Percentiles rank a stretch among this genome's conserved stretches.
Evolutionary conservation across 92 coral and sea anemone species (phyloP).

Genomic region (Anthopleura xanthogrammica): DNA sequence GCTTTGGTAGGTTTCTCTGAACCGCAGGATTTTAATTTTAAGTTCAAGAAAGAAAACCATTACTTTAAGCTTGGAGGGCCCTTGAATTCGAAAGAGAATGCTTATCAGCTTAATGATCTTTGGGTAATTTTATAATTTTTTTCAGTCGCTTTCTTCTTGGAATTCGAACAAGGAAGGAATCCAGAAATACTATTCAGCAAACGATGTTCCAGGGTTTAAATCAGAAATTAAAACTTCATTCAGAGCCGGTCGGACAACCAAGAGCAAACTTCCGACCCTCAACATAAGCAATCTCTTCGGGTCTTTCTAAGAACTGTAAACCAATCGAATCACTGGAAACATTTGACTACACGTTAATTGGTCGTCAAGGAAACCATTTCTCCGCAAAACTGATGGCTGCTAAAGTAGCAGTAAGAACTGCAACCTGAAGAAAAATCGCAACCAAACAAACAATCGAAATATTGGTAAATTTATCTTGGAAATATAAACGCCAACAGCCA

Average conservation of each 20-base stretch:
- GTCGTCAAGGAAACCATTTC: neutral
- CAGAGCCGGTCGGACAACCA: neutral
- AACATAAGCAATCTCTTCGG: conserved; percentile 20
- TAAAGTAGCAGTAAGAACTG: neutral
- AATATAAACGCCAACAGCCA: too few relatives aligned
- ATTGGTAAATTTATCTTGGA: too few relatives aligned
- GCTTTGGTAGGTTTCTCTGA: too few relatives aligned
- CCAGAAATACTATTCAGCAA: conserved; percentile 28
- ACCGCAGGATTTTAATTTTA: too few relatives aligned
- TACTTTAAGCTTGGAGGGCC: too few relatives aligned
- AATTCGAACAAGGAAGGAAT: conserved; percentile 8
- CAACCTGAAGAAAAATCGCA: neutral
- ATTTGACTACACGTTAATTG: neutral
- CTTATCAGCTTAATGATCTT: too few relatives aligned
- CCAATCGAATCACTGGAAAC: too few relatives aligned
- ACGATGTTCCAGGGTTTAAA: conserved; percentile 20
- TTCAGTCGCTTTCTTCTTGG: neutral
- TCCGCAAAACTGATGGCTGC: neutral
- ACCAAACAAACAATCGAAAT: too few relatives aligned
- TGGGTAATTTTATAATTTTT: neutral
- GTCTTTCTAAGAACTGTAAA: neutral
- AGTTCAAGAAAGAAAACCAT: neutral
- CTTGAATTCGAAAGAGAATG: too few relatives aligned
- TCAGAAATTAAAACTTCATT: neutral
- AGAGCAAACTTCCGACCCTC: conserved; percentile 9